These are phyloP conservation scores for Agonopterix arenella DNA, from an alignment of 2,888 invertebrate species.

Conservation along the genomic window DNA sequence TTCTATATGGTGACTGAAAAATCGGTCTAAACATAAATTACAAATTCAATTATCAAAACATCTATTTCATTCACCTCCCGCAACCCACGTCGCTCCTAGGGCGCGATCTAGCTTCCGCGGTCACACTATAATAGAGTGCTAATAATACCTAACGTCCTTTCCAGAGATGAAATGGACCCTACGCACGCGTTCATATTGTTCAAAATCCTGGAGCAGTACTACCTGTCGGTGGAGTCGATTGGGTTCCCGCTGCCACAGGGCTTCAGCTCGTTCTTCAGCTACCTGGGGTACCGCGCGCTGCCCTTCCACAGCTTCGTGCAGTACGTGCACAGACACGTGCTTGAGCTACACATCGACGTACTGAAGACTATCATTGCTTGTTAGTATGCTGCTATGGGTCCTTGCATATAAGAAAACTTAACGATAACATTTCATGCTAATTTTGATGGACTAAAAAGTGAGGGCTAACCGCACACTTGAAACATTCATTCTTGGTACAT, in stretches of 20 bases:
- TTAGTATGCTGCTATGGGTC: conserved; percentile 37
- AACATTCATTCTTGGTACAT: too few relatives aligned
- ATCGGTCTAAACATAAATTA: too few relatives aligned
- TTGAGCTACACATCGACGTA: conserved; percentile 91
- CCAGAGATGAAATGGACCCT: conserved; percentile 84
- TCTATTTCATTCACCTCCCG: too few relatives aligned
- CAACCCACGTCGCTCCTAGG: too few relatives aligned
- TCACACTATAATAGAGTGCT: too few relatives aligned
- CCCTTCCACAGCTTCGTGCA: conserved; percentile 88
- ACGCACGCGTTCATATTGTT: conserved; percentile 84
- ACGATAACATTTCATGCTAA: neutral
- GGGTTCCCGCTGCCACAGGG: conserved; percentile 89
- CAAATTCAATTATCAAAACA: too few relatives aligned
- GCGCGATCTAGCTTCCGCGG: too few relatives aligned
- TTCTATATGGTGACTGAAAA: too few relatives aligned
- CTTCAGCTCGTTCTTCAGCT: conserved; percentile 92
- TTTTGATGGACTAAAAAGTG: too few relatives aligned
- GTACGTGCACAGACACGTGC: conserved; percentile 89
- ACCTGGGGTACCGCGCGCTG: conserved; percentile 87
- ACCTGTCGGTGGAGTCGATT: conserved; percentile 85
- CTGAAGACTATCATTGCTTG: conserved; percentile 90
- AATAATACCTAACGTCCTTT: conserved; percentile 2
- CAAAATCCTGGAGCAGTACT: conserved; percentile 88
- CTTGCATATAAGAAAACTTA: neutral
- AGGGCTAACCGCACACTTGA: too few relatives aligned